Conservation (phyloP, 2,888 invertebrate species). For the Bellardia pandia region DNA sequence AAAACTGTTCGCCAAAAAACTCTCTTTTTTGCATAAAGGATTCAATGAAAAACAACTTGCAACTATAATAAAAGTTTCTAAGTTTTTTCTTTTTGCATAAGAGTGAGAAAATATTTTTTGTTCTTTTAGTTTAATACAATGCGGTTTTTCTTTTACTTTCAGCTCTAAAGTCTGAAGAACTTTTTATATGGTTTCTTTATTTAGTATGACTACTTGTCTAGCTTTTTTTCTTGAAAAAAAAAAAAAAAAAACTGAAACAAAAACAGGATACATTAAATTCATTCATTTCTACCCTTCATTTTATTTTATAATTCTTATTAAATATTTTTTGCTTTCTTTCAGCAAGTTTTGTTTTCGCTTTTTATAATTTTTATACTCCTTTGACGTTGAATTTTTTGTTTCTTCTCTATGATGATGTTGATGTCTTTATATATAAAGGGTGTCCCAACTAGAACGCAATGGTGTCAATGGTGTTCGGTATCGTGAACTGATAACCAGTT, state of each 20-base stretch:
- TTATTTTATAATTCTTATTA: constrained; percentile 70
- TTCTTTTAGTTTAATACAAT: constrained; percentile 61
- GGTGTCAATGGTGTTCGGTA: too few relatives aligned
- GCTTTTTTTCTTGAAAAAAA: constrained; percentile 37
- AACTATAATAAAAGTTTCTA: constrained; percentile 49
- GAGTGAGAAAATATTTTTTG: constrained; percentile 50
- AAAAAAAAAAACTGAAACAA: constrained; percentile 28
- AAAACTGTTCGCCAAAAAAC: background rate
- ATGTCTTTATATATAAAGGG: constrained; percentile 48
- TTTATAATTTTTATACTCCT: constrained; percentile 43
- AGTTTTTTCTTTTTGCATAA: background rate
- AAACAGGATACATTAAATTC: constrained; percentile 67
- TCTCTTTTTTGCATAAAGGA: constrained; percentile 21
- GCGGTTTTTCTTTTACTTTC: constrained; percentile 65
- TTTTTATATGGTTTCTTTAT: constrained; percentile 46
- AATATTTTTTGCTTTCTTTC: constrained; percentile 47
- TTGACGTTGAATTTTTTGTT: constrained; percentile 53
- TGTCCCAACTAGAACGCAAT: too few relatives aligned
- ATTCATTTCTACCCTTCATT: constrained; percentile 65
- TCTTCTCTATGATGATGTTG: constrained; percentile 49
- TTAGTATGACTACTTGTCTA: constrained; percentile 49
- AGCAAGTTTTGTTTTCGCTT: background rate
- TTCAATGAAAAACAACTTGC: constrained; percentile 40
- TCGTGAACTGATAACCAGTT: too few relatives aligned
- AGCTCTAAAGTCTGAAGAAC: constrained; percentile 59